phyloP scores from a whole-genome alignment of 37 sponge, comb jelly and placozoan genomes.

The Ephydatia muelleri region DNA sequence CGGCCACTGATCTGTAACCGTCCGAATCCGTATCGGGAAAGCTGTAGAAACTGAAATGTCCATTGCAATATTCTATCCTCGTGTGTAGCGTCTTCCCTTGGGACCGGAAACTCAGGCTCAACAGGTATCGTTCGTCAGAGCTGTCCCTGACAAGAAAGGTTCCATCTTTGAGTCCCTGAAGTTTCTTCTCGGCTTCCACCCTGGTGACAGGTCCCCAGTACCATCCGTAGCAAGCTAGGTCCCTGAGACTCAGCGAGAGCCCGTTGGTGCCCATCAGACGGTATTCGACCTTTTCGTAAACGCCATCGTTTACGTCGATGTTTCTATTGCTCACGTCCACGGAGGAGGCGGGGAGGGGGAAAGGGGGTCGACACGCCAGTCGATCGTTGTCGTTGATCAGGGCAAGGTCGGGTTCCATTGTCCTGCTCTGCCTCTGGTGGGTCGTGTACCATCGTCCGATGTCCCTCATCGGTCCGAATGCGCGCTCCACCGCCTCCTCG shows the following conservation, averaged over 20 bases:
- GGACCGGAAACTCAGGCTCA: slow-evolving; percentile 89
- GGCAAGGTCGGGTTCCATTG: background rate
- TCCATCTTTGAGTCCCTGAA: slow-evolving; percentile 69
- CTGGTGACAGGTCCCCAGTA: slow-evolving; percentile 95
- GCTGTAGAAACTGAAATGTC: slow-evolving; percentile 85
- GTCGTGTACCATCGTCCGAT: slow-evolving; percentile 67
- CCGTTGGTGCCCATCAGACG: slow-evolving; percentile 36
- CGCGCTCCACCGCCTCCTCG: slow-evolving; percentile 55
- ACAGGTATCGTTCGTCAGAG: slow-evolving; percentile 83
- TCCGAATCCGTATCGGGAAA: slow-evolving; percentile 82
- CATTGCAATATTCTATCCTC: slow-evolving; percentile 81
- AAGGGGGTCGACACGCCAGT: slow-evolving; percentile 53
- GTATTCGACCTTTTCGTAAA: slow-evolving; percentile 59
- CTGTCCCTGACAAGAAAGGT: slow-evolving; percentile 92
- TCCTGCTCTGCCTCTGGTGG: slow-evolving; percentile 15
- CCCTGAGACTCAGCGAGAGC: slow-evolving; percentile 51
- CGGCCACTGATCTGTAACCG: slow-evolving; percentile 75
- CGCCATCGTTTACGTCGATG: background rate
- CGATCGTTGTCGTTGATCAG: slow-evolving; percentile 49
- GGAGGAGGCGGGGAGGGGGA: slow-evolving; percentile 42
- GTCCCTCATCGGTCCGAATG: slow-evolving; percentile 90
- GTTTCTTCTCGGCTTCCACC: slow-evolving; percentile 85
- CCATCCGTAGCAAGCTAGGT: slow-evolving; percentile 85
- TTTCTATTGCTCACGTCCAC: background rate
- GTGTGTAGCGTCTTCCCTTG: slow-evolving; percentile 91